phyloP scores from a whole-genome alignment of 2,113 vertebrate genomes.

The Puffinus mauretanicus region DNA sequence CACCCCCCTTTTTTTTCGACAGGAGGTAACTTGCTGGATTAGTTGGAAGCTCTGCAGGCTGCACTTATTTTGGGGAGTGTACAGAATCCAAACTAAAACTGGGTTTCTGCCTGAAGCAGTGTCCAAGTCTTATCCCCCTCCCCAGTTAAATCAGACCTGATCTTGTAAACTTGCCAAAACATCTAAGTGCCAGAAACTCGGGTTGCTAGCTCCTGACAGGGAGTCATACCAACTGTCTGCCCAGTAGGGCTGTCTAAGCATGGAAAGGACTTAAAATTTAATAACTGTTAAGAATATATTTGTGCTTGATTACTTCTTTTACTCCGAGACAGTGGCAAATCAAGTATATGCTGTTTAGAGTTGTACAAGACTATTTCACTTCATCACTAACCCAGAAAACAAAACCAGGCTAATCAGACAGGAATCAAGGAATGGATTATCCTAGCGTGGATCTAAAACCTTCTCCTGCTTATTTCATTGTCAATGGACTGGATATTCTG shows the following conservation, averaged over 20 bases:
- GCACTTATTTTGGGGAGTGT: not conserved
- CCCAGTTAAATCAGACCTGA: not conserved
- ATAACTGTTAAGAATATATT: not conserved
- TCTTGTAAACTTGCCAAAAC: fast-evolving
- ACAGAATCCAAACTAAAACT: no score
- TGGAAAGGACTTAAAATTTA: not conserved
- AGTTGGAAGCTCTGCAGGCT: not conserved
- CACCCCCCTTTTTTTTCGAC: not conserved
- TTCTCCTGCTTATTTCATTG: not conserved
- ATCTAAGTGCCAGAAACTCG: fast-evolving
- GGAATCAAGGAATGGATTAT: not conserved
- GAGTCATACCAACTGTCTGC: not conserved
- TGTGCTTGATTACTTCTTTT: not conserved
- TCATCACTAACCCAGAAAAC: not conserved
- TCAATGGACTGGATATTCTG: fast-evolving
- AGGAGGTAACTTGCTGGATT: not conserved
- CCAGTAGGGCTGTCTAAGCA: fast-evolving
- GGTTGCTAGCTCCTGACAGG: not conserved
- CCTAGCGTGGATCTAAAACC: fast-evolving
- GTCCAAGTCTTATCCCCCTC: not conserved
- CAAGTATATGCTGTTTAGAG: not conserved
- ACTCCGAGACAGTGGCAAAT: not conserved
- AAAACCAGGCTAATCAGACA: not conserved
- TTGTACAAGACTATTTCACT: not conserved
- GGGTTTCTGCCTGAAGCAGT: not conserved